Percentiles rank a stretch among this genome's conserved stretches.
Conservation (phyloP, 1,140 invertebrate species). For the Pomacea maculata region DNA sequence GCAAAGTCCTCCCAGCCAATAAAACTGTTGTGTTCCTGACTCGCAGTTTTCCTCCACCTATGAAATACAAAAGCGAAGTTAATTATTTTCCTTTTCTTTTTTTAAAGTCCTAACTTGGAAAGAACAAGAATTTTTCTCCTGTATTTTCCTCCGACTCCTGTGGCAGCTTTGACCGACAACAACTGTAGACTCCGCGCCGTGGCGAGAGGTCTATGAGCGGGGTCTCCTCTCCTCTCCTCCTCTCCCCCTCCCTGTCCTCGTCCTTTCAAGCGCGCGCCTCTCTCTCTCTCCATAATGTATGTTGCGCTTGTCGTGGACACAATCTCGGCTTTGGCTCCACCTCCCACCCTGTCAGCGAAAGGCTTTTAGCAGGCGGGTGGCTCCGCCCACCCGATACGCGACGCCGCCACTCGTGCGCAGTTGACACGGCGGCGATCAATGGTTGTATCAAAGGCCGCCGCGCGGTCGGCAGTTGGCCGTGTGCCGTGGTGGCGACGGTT, state of each 20-base stretch:
- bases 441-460: neutral
- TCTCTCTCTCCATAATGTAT: neutral
- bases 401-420: neutral
- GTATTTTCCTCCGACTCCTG: neutral
- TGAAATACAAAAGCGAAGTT: neutral
- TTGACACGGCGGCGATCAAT: neutral
- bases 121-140: neutral
- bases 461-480: neutral
- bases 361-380: too few species aligned
- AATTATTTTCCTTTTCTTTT: too few species aligned
- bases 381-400: neutral
- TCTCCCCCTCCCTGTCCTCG: too few species aligned
- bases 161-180: neutral
- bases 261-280: neutral
- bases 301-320: too few species aligned
- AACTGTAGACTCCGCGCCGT: neutral
- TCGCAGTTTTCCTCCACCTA: too few species aligned
- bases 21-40: constrained; percentile 5
- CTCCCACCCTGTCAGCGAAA: too few species aligned
- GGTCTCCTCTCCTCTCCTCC: neutral
- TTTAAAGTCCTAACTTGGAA: neutral
- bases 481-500: neutral
- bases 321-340: too few species aligned
- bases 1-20: neutral
- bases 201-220: too few species aligned